Conservation (phyloP, 2,888 invertebrate genomes). For the Stenchaetothrips biformis region DNA sequence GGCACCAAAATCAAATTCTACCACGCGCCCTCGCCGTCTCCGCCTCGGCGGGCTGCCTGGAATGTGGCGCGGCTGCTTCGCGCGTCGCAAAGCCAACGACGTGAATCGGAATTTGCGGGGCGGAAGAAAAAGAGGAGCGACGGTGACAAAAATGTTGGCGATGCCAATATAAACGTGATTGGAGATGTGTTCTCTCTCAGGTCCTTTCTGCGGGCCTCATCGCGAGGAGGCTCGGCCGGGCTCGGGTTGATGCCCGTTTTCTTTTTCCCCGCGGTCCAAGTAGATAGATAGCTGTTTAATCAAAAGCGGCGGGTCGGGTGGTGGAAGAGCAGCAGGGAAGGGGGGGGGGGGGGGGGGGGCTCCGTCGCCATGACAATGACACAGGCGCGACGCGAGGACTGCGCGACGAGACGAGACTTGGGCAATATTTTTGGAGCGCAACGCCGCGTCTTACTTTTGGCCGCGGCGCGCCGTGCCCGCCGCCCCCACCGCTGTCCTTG, state of each 20-base stretch:
- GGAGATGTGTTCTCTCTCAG: not conserved
- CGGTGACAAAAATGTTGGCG: not conserved
- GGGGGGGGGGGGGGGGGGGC: no score
- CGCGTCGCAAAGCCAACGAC: not conserved
- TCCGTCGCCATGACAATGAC: not conserved
- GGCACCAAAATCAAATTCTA: slow-evolving; percentile 1
- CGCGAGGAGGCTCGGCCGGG: not conserved
- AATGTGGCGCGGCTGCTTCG: not conserved
- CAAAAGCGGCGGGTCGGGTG: not conserved
- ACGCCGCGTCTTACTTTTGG: not conserved
- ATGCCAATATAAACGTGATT: not conserved
- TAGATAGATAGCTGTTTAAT: not conserved
- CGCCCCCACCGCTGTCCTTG: not conserved
- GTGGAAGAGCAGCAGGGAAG: no score
- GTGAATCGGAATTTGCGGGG: no score
- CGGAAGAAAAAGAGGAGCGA: no score
- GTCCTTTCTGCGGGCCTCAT: not conserved
- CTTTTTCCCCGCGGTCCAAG: not conserved
- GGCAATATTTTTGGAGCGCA: not conserved
- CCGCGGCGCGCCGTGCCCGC: not conserved
- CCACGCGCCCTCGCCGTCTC: no score
- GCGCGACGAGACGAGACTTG: not conserved
- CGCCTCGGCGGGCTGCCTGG: no score
- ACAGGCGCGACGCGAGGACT: not conserved
- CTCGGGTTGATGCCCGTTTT: not conserved